A percentile compares a stretch with the other conserved stretches of the same genome.
Conservation (phyloP, 2,888 invertebrate genomes). For the Pyrochroa serraticornis region DNA sequence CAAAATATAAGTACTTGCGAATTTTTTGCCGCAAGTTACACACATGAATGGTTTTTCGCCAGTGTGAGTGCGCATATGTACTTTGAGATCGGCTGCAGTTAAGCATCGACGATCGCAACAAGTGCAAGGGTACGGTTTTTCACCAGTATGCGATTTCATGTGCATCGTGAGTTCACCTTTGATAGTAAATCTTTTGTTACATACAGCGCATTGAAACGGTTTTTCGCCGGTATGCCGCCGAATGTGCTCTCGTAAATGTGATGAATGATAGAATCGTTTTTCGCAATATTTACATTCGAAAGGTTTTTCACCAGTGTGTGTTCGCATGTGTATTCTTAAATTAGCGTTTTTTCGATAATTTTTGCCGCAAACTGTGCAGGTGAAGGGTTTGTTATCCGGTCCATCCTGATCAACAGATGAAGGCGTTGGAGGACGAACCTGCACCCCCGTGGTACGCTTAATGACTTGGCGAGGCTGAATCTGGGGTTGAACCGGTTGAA, state of each 20-base stretch:
- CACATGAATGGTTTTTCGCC: conserved; percentile 55
- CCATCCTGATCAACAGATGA: conserved; percentile 8
- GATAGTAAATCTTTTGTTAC: conserved; percentile 54
- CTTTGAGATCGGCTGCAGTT: conserved; percentile 60
- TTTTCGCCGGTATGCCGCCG: conserved; percentile 55
- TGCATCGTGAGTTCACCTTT: conserved; percentile 58
- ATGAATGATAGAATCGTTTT: conserved; percentile 55
- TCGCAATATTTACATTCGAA: conserved; percentile 56
- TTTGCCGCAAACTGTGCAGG: conserved; percentile 51
- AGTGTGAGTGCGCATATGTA: conserved; percentile 59
- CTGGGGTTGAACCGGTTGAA: conserved; percentile 20
- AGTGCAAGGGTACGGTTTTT: conserved; percentile 62
- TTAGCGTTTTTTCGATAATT: conserved; percentile 54
- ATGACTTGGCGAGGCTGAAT: conserved; percentile 42
- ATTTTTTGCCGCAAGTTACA: conserved; percentile 57
- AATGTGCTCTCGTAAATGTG: conserved; percentile 53
- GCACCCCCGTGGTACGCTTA: conserved; percentile 46
- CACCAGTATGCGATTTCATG: conserved; percentile 62
- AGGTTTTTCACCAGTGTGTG: conserved; percentile 56
- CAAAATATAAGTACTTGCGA: conserved; percentile 66
- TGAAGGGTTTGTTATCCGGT: conserved; percentile 41
- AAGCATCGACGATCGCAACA: conserved; percentile 65
- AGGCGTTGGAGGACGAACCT: conserved; percentile 46
- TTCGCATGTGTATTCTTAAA: conserved; percentile 54
- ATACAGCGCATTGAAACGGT: conserved; percentile 54